phyloP scores from a whole-genome alignment of 2,113 vertebrate species.

The Mobula birostris region DNA sequence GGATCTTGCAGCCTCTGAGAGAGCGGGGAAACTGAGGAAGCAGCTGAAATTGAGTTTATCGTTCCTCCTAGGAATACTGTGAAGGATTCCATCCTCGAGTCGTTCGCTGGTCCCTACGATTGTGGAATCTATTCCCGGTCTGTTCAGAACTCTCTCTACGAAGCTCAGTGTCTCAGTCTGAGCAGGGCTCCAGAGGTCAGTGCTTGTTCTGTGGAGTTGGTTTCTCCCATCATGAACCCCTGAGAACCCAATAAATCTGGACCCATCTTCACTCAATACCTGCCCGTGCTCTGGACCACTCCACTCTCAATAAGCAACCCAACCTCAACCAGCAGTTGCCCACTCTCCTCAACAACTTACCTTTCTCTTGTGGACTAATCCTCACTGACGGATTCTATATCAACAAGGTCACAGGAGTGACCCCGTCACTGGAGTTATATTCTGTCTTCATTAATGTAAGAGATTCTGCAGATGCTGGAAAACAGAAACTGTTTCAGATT shows the following conservation, averaged over 20 bases:
- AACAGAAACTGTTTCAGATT: too few species aligned
- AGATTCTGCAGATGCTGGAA: too few species aligned
- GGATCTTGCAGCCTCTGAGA: not conserved
- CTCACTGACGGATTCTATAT: not conserved
- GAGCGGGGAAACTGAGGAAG: not conserved
- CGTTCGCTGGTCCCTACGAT: conserved; percentile 79
- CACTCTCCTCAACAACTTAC: too few species aligned
- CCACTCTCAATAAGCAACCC: too few species aligned
- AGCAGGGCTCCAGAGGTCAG: conserved; percentile 67
- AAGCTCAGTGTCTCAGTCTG: conserved; percentile 67
- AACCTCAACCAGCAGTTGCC: too few species aligned
- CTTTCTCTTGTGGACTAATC: too few species aligned
- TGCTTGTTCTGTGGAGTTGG: not conserved
- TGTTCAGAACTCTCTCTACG: conserved; percentile 89
- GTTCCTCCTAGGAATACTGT: conserved; percentile 61
- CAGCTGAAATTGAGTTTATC: conserved; percentile 5
- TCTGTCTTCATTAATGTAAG: not conserved
- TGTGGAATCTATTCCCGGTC: conserved; percentile 80
- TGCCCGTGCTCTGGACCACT: not conserved
- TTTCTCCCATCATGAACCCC: not conserved
- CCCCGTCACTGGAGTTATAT: not conserved
- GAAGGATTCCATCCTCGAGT: conserved; percentile 70
- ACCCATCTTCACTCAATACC: not conserved
- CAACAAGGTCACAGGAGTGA: not conserved
- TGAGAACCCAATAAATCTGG: not conserved